A percentile compares a stretch with the other conserved stretches of the same genome.
Evolutionary conservation across 2,888 invertebrate species (phyloP).

Genomic region (Papilio elwesi): DNA sequence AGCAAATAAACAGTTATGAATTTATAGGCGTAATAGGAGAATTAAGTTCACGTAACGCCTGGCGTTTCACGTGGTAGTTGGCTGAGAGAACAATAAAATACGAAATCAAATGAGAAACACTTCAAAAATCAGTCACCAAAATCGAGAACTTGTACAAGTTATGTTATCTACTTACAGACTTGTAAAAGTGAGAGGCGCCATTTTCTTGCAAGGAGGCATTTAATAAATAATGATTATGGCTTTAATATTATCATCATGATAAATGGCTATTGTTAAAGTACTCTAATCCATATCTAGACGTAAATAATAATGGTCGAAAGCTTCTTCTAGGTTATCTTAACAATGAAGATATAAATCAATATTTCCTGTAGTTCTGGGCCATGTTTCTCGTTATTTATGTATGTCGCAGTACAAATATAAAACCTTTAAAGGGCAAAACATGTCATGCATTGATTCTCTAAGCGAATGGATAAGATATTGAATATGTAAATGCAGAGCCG

Average conservation of each 20-base stretch:
- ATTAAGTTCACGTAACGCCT: too few relatives aligned
- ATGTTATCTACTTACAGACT: too few relatives aligned
- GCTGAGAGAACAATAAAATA: too few relatives aligned
- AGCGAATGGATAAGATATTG: slow-evolving; percentile 18
- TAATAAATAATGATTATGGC: too few relatives aligned
- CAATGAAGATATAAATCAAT: background rate
- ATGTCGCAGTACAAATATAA: background rate
- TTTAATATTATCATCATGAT: background rate
- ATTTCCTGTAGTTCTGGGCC: background rate
- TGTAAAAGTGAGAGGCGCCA: too few relatives aligned
- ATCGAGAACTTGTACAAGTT: too few relatives aligned
- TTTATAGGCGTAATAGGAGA: too few relatives aligned
- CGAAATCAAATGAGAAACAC: too few relatives aligned
- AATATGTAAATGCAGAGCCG: slow-evolving; percentile 2
- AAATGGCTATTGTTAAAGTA: background rate
- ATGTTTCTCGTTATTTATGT: slow-evolving; percentile 12
- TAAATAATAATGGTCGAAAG: background rate
- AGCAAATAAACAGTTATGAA: too few relatives aligned
- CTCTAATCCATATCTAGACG: background rate
- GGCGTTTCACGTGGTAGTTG: too few relatives aligned
- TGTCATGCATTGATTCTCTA: background rate
- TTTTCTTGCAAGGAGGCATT: too few relatives aligned
- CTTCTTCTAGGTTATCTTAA: background rate
- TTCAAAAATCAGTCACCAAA: too few relatives aligned
- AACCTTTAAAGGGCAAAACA: slow-evolving; percentile 23